These are phyloP conservation scores for Strigamia transsilvanica DNA, from an alignment of 2,888 invertebrate species.

Conservation along the genomic window DNA sequence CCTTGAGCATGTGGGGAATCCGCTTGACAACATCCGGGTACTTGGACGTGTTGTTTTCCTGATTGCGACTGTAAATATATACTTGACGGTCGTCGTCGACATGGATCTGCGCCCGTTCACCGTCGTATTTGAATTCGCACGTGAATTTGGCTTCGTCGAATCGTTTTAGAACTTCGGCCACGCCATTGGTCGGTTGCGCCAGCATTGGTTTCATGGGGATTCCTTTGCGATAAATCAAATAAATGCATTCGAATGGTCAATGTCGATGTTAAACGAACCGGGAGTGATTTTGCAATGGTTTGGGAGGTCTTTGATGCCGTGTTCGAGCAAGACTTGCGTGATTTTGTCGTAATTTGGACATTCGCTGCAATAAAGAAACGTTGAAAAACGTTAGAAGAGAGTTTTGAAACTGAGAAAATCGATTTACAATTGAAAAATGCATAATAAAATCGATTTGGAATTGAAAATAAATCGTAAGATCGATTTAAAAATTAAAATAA, in stretches of 20 bases:
- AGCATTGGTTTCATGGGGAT: constrained; percentile 98
- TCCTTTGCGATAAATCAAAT: constrained; percentile 60
- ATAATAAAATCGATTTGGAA: no score
- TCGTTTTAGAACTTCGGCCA: constrained; percentile 84
- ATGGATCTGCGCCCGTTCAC: constrained; percentile 93
- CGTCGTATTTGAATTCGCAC: constrained; percentile 99
- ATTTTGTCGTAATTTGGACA: constrained; percentile 93
- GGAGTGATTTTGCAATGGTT: constrained; percentile 85
- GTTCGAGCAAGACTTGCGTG: constrained; percentile 77
- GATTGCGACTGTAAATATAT: constrained; percentile 92
- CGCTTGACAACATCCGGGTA: constrained; percentile 92
- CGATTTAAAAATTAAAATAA: no score
- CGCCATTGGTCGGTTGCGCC: constrained; percentile 96
- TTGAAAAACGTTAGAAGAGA: neutral
- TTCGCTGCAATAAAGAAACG: constrained; percentile 72
- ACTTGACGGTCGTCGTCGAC: constrained; percentile 73
- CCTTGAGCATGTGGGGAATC: constrained; percentile 65
- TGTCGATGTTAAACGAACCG: constrained; percentile 66
- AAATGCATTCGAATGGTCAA: neutral
- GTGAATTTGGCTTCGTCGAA: constrained; percentile 90
- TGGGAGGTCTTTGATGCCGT: constrained; percentile 79
- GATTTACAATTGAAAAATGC: no score
- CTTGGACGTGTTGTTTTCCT: constrained; percentile 91
- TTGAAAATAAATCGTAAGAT: no score
- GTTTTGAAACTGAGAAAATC: no score